A percentile compares a stretch with the other conserved stretches of the same genome.
These are phyloP conservation scores for Lepidocyrtoides sp. DNA, from an alignment of 2,888 invertebrate species.

Conservation along the genomic window DNA sequence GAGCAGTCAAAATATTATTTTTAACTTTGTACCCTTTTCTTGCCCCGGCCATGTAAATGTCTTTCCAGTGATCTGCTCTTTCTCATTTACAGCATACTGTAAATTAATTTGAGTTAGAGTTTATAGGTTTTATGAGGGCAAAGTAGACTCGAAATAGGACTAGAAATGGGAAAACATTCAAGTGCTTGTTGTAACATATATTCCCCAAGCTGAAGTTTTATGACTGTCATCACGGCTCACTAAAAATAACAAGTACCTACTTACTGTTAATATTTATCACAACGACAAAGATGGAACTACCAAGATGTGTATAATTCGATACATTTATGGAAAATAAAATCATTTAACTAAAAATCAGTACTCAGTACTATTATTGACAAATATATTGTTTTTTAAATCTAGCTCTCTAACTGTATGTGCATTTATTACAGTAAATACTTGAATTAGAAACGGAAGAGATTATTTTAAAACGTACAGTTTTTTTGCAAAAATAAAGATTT, in stretches of 20 bases:
- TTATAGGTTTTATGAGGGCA: constrained; percentile 39
- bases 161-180: constrained; percentile 62
- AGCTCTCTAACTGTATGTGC: too few relatives aligned
- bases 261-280: neutral
- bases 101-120: constrained; percentile 68
- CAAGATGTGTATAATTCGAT: constrained; percentile 16
- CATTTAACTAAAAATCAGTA: neutral
- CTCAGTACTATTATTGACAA: constrained; percentile 23
- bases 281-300: constrained; percentile 7
- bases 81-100: constrained; percentile 57
- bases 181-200: constrained; percentile 54
- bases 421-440: too few relatives aligned
- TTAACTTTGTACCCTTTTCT: constrained; percentile 57
- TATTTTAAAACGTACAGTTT: neutral
- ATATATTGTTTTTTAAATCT: neutral
- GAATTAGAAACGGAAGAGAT: too few relatives aligned
- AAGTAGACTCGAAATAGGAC: constrained; percentile 58
- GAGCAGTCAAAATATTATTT: constrained; percentile 74
- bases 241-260: constrained; percentile 22
- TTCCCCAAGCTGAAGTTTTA: constrained; percentile 37
- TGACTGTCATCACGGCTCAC: constrained; percentile 53
- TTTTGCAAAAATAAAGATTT: neutral
- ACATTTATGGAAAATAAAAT: neutral
- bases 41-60: constrained; percentile 30
- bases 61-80: constrained; percentile 48